Conservation (phyloP, 2,113 vertebrate genomes). For the Saguinus midas region DNA sequence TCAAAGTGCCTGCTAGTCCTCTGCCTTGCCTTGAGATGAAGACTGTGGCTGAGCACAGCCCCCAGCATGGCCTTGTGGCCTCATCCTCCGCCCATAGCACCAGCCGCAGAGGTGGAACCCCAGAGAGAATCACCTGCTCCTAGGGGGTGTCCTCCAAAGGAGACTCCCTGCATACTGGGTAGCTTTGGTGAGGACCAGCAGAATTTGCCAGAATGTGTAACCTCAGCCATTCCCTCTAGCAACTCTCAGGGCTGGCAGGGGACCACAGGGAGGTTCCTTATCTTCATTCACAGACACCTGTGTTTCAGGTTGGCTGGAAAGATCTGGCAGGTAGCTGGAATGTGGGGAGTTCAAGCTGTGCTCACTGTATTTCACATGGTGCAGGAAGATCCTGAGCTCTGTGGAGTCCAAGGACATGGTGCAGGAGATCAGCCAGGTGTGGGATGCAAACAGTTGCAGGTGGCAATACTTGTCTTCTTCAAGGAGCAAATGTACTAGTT, state of each 20-base stretch:
- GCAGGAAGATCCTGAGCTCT: not conserved
- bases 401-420: not conserved
- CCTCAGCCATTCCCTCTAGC: constrained; percentile 87
- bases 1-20: not conserved
- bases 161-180: constrained; percentile 89
- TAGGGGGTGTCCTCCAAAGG: constrained; percentile 62
- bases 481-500: too few relatives aligned
- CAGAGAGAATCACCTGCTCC: constrained; percentile 87
- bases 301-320: constrained; percentile 89
- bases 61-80: constrained; percentile 84
- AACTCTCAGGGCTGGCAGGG: constrained; percentile 86
- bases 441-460: not conserved
- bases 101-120: constrained; percentile 81
- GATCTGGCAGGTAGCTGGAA: not conserved
- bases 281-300: constrained; percentile 82
- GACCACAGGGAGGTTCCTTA: constrained; percentile 78
- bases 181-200: constrained; percentile 89
- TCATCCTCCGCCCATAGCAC: constrained; percentile 91
- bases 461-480: not conserved
- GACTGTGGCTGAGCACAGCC: constrained; percentile 81
- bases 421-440: not conserved
- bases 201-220: constrained; percentile 76
- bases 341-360: not conserved
- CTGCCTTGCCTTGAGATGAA: constrained; percentile 62
- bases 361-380: not conserved